Evolutionary conservation across 1,140 invertebrate species (phyloP).

Genomic region (Drosophila saltans): DNA sequence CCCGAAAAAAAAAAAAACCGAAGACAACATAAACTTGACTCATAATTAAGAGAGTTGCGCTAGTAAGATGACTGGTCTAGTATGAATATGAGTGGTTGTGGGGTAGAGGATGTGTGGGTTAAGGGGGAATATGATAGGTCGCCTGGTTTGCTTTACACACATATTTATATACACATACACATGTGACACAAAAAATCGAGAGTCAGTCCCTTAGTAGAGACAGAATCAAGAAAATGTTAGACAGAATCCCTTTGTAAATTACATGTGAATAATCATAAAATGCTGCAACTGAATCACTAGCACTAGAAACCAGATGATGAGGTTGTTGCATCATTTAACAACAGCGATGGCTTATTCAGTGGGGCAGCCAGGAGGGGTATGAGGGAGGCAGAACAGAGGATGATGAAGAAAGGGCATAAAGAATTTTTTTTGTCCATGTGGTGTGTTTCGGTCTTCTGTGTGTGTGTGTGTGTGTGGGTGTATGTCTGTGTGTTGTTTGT

Average conservation of each 20-base stretch:
- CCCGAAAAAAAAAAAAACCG: not conserved
- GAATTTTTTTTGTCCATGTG: slow-evolving; percentile 2
- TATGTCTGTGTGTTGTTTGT: slow-evolving; percentile 7
- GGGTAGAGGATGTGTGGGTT: not conserved
- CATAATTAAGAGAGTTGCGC: slow-evolving; percentile 36
- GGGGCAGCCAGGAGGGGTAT: not conserved
- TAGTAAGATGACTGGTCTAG: no score
- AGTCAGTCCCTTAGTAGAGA: no score
- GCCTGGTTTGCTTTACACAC: not conserved
- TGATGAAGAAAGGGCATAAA: not conserved
- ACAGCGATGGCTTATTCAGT: not conserved
- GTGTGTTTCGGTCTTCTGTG: not conserved
- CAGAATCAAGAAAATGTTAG: not conserved
- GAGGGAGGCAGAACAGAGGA: not conserved
- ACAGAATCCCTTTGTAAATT: slow-evolving; percentile 13
- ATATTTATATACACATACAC: not conserved
- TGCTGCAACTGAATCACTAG: slow-evolving; percentile 9
- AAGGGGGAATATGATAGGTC: not conserved
- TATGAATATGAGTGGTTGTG: not conserved
- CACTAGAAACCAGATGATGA: slow-evolving; percentile 2
- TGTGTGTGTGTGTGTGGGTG: no score
- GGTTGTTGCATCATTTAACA: slow-evolving; percentile 11
- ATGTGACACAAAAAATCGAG: not conserved
- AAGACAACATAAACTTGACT: slow-evolving; percentile 15
- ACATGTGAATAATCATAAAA: slow-evolving; percentile 12